These are phyloP conservation scores for Channa argus DNA, from an alignment of 2,113 vertebrate species.

Conservation along the genomic window DNA sequence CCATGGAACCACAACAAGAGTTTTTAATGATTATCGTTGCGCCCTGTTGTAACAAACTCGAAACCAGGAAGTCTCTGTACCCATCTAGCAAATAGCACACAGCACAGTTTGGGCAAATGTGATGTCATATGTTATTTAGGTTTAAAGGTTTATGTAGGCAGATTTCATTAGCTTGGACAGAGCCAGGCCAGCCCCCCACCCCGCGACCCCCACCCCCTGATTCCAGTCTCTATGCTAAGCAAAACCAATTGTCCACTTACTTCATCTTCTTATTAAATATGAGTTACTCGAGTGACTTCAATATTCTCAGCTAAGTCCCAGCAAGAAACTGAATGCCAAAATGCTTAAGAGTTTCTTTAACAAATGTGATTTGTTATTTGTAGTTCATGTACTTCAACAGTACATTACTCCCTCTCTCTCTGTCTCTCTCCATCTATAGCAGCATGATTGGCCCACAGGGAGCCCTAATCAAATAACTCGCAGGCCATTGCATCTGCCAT, in stretches of 20 bases:
- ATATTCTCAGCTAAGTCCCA: background rate
- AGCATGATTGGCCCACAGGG: constrained; percentile 51
- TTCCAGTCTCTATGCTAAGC: constrained; percentile 4
- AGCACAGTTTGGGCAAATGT: no score
- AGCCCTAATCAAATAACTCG: constrained; percentile 71
- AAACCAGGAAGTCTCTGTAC: no score
- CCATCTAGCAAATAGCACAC: no score
- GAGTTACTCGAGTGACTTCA: background rate
- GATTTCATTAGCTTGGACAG: background rate
- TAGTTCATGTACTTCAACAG: constrained; percentile 15
- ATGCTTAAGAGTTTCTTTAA: background rate
- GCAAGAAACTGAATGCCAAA: background rate
- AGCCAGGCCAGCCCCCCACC: background rate
- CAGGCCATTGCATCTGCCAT: constrained; percentile 63
- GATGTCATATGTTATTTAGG: constrained; percentile 3
- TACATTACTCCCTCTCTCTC: background rate
- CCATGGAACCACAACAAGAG: no score
- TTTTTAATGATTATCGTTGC: no score
- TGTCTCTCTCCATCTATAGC: constrained; percentile 10
- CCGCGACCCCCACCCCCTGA: background rate
- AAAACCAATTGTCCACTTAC: background rate
- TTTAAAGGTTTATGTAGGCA: background rate
- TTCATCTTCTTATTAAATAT: background rate
- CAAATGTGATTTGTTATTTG: constrained; percentile 15
- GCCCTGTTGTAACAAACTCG: no score